Evolutionary conservation across 2,113 vertebrate species (phyloP).

Genomic region (Balaeniceps rex): DNA sequence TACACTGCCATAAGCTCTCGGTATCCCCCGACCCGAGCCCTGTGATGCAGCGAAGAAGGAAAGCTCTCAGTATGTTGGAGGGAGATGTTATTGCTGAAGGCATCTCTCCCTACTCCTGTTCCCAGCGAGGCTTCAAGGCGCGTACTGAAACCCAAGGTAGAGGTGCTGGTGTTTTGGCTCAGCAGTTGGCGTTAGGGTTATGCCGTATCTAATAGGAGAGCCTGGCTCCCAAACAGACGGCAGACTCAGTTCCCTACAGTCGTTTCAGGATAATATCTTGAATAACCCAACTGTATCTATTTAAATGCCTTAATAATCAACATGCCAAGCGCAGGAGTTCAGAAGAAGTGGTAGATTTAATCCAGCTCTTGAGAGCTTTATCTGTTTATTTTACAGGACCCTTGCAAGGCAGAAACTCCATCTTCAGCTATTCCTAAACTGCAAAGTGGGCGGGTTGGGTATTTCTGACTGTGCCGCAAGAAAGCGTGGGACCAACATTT

Average conservation of each 20-base stretch:
- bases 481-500: constrained; percentile 7
- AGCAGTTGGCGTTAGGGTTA: not conserved
- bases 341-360: not conserved
- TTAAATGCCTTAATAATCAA: not conserved
- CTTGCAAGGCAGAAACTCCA: not conserved
- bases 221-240: not conserved
- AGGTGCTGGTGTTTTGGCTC: not conserved
- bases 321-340: not conserved
- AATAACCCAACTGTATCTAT: not conserved
- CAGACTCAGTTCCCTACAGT: not conserved
- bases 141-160: not conserved
- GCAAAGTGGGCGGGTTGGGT: not conserved
- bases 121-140: not conserved
- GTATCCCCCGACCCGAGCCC: not conserved
- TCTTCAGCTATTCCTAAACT: constrained; percentile 16
- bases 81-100: not conserved
- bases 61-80: not conserved
- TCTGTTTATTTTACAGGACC: constrained; percentile 27
- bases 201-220: not conserved
- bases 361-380: not conserved
- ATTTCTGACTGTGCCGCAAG: not conserved
- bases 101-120: not conserved
- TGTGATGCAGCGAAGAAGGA: not conserved
- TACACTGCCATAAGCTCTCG: not conserved
- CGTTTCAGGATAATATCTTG: not conserved